phyloP scores from a whole-genome alignment of 2,113 vertebrate genomes.

The Psittacus erithacus region DNA sequence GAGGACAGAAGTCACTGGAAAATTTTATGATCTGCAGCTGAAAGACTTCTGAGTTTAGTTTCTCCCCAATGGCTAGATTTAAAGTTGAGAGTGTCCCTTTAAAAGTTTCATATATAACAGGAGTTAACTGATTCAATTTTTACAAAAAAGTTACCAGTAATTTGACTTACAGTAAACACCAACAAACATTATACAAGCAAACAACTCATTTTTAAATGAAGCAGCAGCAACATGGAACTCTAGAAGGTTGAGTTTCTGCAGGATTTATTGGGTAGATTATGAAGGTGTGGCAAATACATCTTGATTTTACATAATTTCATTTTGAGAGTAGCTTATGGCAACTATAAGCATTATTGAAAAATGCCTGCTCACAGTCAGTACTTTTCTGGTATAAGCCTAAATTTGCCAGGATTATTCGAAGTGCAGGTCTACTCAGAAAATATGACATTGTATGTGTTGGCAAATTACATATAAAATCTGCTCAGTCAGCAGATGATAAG shows the following conservation, averaged over 20 bases:
- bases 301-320: constrained; percentile 68
- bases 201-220: constrained; percentile 14
- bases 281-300: constrained; percentile 68
- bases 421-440: constrained; percentile 31
- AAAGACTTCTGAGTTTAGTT: background rate
- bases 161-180: background rate
- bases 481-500: background rate
- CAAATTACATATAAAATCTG: background rate
- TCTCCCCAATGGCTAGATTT: background rate
- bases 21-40: background rate
- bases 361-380: constrained; percentile 45
- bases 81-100: constrained; percentile 32
- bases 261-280: constrained; percentile 76
- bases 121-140: background rate
- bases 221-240: constrained; percentile 57
- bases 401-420: constrained; percentile 40
- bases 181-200: background rate
- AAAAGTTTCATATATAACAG: background rate
- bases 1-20: background rate
- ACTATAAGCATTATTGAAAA: constrained; percentile 72
- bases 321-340: constrained; percentile 35
- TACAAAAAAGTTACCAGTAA: background rate
- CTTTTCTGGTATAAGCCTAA: constrained; percentile 46
- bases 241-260: constrained; percentile 55
- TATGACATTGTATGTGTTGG: background rate